phyloP scores from a whole-genome alignment of 2,113 vertebrate genomes.

The Climacteris rufus region DNA sequence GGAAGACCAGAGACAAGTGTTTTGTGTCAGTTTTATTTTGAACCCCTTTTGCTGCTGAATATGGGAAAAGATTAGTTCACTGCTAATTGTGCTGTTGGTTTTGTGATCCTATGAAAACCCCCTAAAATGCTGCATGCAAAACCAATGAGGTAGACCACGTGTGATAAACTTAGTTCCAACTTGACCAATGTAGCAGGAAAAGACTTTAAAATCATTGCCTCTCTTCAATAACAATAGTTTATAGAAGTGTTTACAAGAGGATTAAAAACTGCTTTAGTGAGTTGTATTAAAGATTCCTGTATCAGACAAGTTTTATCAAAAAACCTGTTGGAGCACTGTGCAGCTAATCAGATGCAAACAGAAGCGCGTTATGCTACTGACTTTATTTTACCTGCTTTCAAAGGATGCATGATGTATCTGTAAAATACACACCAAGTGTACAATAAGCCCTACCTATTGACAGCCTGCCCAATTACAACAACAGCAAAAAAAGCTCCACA shows the following conservation, averaged over 20 bases:
- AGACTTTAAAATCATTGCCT: constrained; percentile 29
- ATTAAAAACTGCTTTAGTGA: constrained; percentile 22
- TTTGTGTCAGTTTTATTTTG: constrained; percentile 34
- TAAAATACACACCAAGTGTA: constrained; percentile 17
- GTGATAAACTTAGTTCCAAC: constrained; percentile 55
- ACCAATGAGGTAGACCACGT: constrained; percentile 57
- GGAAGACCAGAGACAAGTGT: not conserved
- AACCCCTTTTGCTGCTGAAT: not conserved
- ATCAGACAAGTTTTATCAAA: not conserved
- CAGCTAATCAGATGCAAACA: constrained; percentile 6
- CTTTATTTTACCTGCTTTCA: constrained; percentile 61
- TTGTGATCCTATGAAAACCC: constrained; percentile 55
- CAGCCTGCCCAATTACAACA: constrained; percentile 69
- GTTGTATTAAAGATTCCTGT: constrained; percentile 1
- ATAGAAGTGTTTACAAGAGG: constrained; percentile 56
- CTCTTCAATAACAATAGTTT: constrained; percentile 42
- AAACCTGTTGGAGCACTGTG: constrained; percentile 20
- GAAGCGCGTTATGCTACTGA: constrained; percentile 9
- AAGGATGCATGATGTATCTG: constrained; percentile 54
- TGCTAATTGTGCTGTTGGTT: constrained; percentile 55
- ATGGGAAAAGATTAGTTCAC: constrained; percentile 46
- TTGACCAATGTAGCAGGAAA: constrained; percentile 33
- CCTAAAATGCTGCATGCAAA: constrained; percentile 45
- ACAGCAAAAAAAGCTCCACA: constrained; percentile 20
- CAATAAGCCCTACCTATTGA: constrained; percentile 61